Evolutionary conservation across 1,140 invertebrate genomes (phyloP), one percentile per base, ranked within the genome.

Genomic region (Lerema accius): DNA sequence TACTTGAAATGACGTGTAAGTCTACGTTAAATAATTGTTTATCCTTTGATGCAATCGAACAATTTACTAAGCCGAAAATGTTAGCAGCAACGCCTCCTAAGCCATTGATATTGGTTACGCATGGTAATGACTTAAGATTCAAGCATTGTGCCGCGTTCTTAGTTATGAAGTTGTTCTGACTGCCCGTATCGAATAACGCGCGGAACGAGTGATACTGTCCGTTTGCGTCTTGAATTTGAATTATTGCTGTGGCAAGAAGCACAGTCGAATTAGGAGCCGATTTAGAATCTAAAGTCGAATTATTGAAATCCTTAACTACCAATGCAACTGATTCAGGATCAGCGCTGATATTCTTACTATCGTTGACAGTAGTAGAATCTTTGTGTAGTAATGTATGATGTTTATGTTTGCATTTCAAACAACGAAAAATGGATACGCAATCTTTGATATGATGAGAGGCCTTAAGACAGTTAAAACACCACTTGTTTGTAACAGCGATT

Each of bases 121-220:
- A 32, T 32, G 28, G 28, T 7, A 9, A 7, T 32, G 6, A 7
- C 28, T 32, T 32, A 32, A 65, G 26, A 0, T 59, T 45, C 37
- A 73, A 58, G 10, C 50, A 43, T n/a, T 66, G 17, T 2, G 48
- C 37, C 2, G 71, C 67, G 0, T 15, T 26, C 61, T 45, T 28
- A 10, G 60, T 69, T 1, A 73, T 64, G 43, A 71, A 61, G 15
- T 61, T 71, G 15, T 14, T 64, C 53, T 71, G 62, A 55, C 65
- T 71, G 35, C 65, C 71, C 15, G 64, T 67, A 19, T 69, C 67
- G 28, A 73, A 69, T n/a, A 73, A 50, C 0, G 66, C 70, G 9
- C 63, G 66, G 14, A 66, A 66, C 14, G 60, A 14, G 14, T 73
- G 63, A 7, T 56, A 19, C 3, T 35, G 0, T 0, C 70, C 70